Conservation (phyloP, 2,888 invertebrate genomes). For the Lasioglossum vierecki region DNA sequence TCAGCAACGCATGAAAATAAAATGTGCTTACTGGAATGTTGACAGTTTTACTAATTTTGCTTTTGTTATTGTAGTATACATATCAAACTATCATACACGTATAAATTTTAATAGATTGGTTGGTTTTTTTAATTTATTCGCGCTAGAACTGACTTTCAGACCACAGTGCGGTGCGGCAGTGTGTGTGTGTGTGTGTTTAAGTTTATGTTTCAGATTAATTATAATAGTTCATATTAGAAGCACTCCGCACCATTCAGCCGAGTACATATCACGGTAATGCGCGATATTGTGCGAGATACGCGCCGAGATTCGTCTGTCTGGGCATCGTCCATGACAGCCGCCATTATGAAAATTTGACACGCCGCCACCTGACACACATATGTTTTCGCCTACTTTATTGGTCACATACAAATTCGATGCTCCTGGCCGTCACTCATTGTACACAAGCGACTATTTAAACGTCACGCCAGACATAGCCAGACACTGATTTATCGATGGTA, state of each 20-base stretch:
- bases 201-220: background rate
- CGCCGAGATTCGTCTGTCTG: conserved; percentile 5
- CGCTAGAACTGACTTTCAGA: too few relatives aligned
- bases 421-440: conserved; percentile 34
- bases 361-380: conserved; percentile 45
- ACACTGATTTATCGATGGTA: conserved; percentile 55
- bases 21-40: too few relatives aligned
- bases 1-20: too few relatives aligned
- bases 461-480: conserved; percentile 38
- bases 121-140: too few relatives aligned
- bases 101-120: too few relatives aligned
- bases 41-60: too few relatives aligned
- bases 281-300: conserved; percentile 13
- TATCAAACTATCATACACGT: too few relatives aligned
- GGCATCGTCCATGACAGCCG: conserved; percentile 37
- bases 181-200: background rate
- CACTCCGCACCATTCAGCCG: background rate
- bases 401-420: conserved; percentile 55
- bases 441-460: conserved; percentile 57
- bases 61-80: too few relatives aligned
- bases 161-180: background rate
- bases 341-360: conserved; percentile 58
- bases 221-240: background rate
- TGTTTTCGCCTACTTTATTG: conserved; percentile 45
- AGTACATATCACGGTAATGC: background rate